phyloP scores from a whole-genome alignment of 1,140 invertebrate genomes.

The Coptotermes formosanus region DNA sequence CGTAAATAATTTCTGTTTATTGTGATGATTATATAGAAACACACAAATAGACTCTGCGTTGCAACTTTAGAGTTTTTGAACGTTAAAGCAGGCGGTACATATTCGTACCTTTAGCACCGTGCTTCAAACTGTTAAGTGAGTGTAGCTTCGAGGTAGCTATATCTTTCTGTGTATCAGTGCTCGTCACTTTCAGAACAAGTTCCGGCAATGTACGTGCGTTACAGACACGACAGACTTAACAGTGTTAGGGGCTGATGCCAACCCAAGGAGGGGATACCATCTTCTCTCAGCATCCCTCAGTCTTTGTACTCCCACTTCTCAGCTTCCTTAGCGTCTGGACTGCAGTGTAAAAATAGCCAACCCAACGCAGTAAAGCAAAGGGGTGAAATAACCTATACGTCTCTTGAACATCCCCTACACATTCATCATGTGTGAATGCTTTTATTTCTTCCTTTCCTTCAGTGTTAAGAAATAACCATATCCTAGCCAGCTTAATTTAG shows the following conservation, averaged over 20 bases:
- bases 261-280: background rate
- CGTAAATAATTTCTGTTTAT: too few species aligned
- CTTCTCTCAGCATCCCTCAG: slow-evolving; percentile 11
- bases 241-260: background rate
- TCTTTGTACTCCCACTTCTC: background rate
- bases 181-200: background rate
- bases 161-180: background rate
- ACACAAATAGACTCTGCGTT: too few species aligned
- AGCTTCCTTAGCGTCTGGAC: background rate
- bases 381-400: slow-evolving; percentile 10
- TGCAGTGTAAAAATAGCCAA: background rate
- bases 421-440: background rate
- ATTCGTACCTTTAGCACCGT: too few species aligned
- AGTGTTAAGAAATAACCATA: background rate
- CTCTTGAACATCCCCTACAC: slow-evolving; percentile 2
- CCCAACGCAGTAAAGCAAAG: background rate
- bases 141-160: background rate
- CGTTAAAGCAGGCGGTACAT: too few species aligned
- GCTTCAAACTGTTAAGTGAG: too few species aligned
- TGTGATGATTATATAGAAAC: too few species aligned
- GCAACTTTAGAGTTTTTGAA: too few species aligned
- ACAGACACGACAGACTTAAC: background rate
- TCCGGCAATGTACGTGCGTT: background rate
- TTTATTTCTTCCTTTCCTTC: background rate
- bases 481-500: background rate